Evolutionary conservation across 2,797 vertebrate genomes (phyloP).

Genomic region (Aldrovandia affinis): DNA sequence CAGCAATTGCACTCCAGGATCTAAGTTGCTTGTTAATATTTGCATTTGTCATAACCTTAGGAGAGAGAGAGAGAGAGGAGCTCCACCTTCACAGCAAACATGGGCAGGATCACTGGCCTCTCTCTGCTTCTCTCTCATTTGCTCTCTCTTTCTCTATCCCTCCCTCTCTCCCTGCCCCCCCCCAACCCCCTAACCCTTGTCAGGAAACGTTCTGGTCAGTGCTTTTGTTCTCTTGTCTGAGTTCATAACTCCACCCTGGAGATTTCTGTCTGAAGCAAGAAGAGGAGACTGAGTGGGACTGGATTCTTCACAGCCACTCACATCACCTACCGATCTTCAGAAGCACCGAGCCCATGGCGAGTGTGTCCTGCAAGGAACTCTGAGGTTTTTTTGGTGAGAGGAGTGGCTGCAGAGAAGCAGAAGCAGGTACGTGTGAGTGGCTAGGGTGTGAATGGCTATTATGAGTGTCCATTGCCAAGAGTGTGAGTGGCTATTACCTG

Average conservation of each 20-base stretch:
- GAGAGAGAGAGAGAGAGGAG: not conserved
- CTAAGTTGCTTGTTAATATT: not conserved
- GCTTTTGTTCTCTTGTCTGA: constrained; percentile 7
- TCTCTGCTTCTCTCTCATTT: constrained; percentile 31
- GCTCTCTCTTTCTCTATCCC: constrained; percentile 38
- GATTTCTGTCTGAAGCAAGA: not conserved
- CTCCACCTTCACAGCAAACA: constrained; percentile 43
- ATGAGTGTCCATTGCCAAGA: not conserved
- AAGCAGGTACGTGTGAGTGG: not conserved
- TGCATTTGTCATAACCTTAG: not conserved
- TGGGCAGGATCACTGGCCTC: constrained; percentile 1
- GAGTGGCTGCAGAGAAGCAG: not conserved
- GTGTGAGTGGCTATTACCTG: too few relatives aligned
- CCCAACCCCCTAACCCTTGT: constrained; percentile 18
- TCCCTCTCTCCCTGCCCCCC: constrained; percentile 8
- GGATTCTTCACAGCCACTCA: not conserved
- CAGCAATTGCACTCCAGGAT: not conserved
- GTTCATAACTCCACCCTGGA: not conserved
- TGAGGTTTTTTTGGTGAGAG: not conserved
- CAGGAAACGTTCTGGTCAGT: constrained; percentile 28
- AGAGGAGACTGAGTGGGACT: not conserved
- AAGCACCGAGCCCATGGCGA: not conserved
- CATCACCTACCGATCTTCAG: not conserved
- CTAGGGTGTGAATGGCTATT: not conserved
- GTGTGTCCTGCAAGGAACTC: constrained; percentile 31